Base-by-base conservation (phyloP, 2,888 invertebrate genomes). In the Villa cingulata region DNA sequence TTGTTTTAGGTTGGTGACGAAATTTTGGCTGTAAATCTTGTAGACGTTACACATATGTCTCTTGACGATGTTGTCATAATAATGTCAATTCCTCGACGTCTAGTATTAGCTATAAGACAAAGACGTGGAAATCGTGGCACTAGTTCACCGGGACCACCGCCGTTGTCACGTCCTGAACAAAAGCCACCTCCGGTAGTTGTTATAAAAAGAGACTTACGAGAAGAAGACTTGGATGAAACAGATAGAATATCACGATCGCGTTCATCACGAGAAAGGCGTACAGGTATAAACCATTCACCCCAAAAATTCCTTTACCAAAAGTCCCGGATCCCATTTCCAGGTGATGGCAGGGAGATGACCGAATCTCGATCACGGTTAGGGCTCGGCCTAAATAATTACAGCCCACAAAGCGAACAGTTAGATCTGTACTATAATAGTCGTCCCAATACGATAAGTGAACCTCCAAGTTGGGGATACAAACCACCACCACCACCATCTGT, bases 1-100 rank as follows among this genome's bases (percentile, higher is more conserved):
- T 2, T 27, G 46, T 29, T 44, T 9, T 27, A 85, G 77, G 95
- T 97, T 44, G 96, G 96, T 41, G 97, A 98, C 71, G 97, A 98
- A 75, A 96, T 98, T 63, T 74, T 98, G 58, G 94, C 95, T 36
- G 96, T 98, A 49, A 98, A 98, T 72, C 76, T 95, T 63, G 97
- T 98, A 56, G 95, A 96, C 68, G 97, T 98, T 57, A 86, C 92
- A 54, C 83, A 88, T 62, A 97, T 97, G 95, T 91, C 92, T 56
- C 74, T 98, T 61, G 97, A 98, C 70, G 98, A 98, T 70, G 98
- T 98, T 54, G 98, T 98, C 57, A 92, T 97, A 62, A 91, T 97
- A 61, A 96, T 98, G 92, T 95, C 95, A 62, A 98, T 98, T 72
- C 97, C 98, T 7, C 79, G 95, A 62, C 80, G 97, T 58, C 75